A percentile compares a stretch with the other conserved stretches of the same genome.
Evolutionary conservation across 2,888 invertebrate species (phyloP).

Genomic region (Cartodere bifasciata): DNA sequence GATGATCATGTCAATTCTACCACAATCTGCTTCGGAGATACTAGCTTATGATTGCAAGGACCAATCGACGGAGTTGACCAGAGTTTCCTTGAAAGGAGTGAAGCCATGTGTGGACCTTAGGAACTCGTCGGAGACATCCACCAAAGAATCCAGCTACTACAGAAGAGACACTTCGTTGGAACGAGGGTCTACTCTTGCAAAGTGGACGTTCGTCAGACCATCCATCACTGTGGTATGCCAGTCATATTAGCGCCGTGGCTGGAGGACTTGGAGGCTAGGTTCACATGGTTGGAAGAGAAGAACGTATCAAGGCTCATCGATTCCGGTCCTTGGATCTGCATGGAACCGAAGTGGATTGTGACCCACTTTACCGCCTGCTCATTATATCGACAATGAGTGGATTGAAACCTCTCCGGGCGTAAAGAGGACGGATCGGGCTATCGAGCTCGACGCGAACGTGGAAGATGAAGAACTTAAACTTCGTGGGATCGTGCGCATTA

Average conservation of each 20-base stretch:
- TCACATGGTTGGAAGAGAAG: neutral
- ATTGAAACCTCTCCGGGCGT: too few relatives aligned
- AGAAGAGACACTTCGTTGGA: constrained; percentile 1
- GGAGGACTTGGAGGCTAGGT: constrained; percentile 4
- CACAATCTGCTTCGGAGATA: too few relatives aligned
- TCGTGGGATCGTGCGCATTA: too few relatives aligned
- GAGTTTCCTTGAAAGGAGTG: constrained; percentile 3
- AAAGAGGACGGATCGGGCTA: too few relatives aligned
- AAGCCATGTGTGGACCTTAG: neutral
- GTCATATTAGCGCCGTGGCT: constrained; percentile 4
- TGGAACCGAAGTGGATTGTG: too few relatives aligned
- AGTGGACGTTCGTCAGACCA: constrained; percentile 2
- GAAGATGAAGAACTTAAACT: too few relatives aligned
- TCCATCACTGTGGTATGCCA: constrained; percentile 5
- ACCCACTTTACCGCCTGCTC: too few relatives aligned
- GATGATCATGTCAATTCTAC: too few relatives aligned
- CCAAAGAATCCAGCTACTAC: neutral
- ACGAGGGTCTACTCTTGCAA: constrained; percentile 4
- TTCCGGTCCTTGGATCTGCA: too few relatives aligned
- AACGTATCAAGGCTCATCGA: constrained; percentile 1
- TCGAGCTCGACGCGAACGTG: too few relatives aligned
- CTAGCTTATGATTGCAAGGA: constrained; percentile 5
- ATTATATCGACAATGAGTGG: too few relatives aligned
- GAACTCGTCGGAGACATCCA: neutral
- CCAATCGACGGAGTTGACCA: constrained; percentile 5